Percentiles rank a stretch among this genome's conserved stretches.
Evolutionary conservation across 1,140 invertebrate species (phyloP).

Genomic region (Drosophila serrata): DNA sequence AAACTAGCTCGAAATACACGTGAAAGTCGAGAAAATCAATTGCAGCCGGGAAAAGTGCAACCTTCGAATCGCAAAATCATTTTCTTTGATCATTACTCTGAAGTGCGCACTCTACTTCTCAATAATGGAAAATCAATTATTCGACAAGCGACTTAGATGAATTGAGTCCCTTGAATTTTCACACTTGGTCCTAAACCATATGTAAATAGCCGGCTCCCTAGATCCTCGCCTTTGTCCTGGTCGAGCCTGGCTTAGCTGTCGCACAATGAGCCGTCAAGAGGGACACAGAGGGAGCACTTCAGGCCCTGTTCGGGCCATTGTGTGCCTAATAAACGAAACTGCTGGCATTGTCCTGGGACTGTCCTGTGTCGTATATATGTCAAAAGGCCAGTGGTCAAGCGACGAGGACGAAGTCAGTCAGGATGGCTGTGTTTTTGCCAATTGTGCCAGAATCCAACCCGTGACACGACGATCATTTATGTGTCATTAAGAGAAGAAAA

Average conservation of each 20-base stretch:
- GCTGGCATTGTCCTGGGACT: conserved; percentile 66
- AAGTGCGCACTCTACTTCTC: conserved; percentile 6
- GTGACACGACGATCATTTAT: conserved; percentile 69
- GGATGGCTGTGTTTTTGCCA: conserved; percentile 52
- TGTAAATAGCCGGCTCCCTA: conserved; percentile 57
- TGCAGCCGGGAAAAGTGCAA: neutral
- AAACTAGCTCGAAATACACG: neutral
- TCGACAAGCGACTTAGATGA: conserved; percentile 29
- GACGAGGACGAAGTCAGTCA: conserved; percentile 25
- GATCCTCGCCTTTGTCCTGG: conserved; percentile 10
- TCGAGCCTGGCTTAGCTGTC: conserved; percentile 62
- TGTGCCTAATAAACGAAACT: conserved; percentile 74
- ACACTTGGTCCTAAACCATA: conserved; percentile 58
- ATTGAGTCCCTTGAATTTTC: conserved; percentile 30
- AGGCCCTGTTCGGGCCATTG: conserved; percentile 53
- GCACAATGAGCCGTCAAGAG: conserved; percentile 51
- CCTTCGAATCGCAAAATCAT: neutral
- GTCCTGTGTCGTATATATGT: conserved; percentile 59
- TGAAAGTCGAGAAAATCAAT: conserved; percentile 3
- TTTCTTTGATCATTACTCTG: neutral
- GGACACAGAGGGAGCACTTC: conserved; percentile 51
- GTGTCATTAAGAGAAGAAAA: conserved; percentile 63
- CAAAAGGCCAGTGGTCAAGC: conserved; percentile 77
- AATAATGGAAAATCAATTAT: conserved; percentile 28
- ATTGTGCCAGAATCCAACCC: conserved; percentile 47